Evolutionary conservation across 2,797 vertebrate species (phyloP).

Genomic region (Phrynocephalus forsythii): DNA sequence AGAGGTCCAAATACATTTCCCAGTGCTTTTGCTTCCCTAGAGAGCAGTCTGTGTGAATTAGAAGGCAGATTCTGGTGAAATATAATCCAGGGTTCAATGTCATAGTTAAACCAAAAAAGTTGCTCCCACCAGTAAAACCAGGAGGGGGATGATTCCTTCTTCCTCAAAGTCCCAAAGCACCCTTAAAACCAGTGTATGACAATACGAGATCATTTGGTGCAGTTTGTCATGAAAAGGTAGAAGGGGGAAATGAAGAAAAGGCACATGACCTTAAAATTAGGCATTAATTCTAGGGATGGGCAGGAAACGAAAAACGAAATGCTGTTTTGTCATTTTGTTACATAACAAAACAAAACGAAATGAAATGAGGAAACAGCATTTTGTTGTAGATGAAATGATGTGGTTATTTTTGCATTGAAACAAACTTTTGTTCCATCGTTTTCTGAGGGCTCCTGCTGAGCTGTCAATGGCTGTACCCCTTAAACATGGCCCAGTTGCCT

Average conservation of each 20-base stretch:
- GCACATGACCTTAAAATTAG: not conserved
- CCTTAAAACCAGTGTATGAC: not conserved
- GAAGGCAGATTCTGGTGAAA: not conserved
- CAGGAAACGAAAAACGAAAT: no score
- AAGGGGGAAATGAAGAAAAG: not conserved
- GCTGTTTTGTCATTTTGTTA: no score
- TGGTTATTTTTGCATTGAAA: no score
- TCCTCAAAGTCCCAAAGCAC: not conserved
- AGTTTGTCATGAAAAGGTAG: not conserved
- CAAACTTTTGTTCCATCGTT: no score
- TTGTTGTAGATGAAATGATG: no score
- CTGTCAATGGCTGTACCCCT: no score
- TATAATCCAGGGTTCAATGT: not conserved
- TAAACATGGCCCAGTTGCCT: no score
- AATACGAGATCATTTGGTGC: not conserved
- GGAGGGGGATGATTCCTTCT: not conserved
- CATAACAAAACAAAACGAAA: no score
- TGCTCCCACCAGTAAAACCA: no score
- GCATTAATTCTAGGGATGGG: not conserved
- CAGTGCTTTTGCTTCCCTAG: no score
- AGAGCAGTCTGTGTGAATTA: not conserved
- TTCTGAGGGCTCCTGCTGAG: no score
- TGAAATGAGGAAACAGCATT: no score
- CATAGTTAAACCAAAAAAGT: not conserved
- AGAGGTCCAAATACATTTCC: not conserved